Evolutionary conservation across 2,888 invertebrate genomes (phyloP).

Genomic region (Eupithecia subfuscata): DNA sequence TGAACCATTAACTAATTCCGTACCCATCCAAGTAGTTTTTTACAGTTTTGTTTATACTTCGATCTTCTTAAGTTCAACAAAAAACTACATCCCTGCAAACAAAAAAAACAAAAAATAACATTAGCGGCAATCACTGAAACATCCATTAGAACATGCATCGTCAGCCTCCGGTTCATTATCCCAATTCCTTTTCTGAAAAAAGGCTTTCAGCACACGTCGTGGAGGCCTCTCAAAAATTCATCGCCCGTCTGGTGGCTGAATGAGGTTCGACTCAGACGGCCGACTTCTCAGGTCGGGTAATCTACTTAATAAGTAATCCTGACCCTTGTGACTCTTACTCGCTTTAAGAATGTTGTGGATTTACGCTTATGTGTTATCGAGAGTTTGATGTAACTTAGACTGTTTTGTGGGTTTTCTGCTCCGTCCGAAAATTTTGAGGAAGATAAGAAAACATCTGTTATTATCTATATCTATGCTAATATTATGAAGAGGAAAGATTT

Average conservation of each 20-base stretch:
- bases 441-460: too few relatives aligned
- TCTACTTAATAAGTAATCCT: conserved; percentile 78
- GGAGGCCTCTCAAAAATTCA: conserved; percentile 82
- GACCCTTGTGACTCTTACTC: conserved; percentile 50
- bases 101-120: too few relatives aligned
- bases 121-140: conserved; percentile 36
- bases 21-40: neutral
- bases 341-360: conserved; percentile 51
- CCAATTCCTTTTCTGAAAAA: conserved; percentile 72
- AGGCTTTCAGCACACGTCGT: conserved; percentile 73
- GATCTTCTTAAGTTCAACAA: neutral
- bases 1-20: neutral
- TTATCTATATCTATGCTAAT: too few relatives aligned
- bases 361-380: conserved; percentile 33
- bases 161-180: conserved; percentile 67
- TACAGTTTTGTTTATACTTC: neutral
- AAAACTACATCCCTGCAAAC: conserved; percentile 2
- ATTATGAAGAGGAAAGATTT: too few relatives aligned
- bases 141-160: conserved; percentile 45
- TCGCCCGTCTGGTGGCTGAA: conserved; percentile 78
- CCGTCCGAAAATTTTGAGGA: too few relatives aligned
- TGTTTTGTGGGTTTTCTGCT: too few relatives aligned
- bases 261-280: conserved; percentile 66
- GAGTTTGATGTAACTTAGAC: conserved; percentile 9
- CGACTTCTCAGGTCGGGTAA: conserved; percentile 65